A percentile compares a stretch with the other conserved stretches of the same genome.
phyloP scores from a whole-genome alignment of 2,888 invertebrate genomes.

The Eubasilissa splendida region DNA sequence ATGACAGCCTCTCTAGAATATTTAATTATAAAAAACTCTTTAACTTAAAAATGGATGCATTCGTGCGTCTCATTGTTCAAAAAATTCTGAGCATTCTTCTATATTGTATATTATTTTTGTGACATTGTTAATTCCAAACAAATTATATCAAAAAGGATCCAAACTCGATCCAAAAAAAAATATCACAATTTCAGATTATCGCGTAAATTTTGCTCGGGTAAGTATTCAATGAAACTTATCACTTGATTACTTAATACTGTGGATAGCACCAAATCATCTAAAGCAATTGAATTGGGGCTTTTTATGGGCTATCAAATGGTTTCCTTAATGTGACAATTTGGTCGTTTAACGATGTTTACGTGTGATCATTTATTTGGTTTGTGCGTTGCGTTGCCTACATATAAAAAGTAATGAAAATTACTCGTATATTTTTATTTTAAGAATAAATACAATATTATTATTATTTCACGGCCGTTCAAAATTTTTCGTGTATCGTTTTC shows the following conservation, averaged over 20 bases:
- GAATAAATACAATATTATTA: neutral
- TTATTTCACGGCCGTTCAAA: no score
- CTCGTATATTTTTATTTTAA: neutral
- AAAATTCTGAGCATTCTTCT: no score
- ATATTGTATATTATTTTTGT: no score
- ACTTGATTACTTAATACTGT: constrained; percentile 25
- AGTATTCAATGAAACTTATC: constrained; percentile 32
- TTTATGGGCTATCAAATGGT: constrained; percentile 46
- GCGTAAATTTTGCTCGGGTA: neutral
- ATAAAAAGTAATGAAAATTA: constrained; percentile 9
- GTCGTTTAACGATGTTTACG: constrained; percentile 38
- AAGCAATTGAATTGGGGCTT: constrained; percentile 46
- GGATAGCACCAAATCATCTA: constrained; percentile 45
- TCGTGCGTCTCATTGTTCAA: no score
- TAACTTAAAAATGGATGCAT: no score
- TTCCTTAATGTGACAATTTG: constrained; percentile 32
- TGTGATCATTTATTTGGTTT: constrained; percentile 42
- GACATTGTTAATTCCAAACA: no score
- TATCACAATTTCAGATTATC: neutral
- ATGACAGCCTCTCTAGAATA: no score
- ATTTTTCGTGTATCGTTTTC: no score
- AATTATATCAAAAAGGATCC: neutral
- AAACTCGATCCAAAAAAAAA: neutral
- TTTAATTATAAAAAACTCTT: no score
- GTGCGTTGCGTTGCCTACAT: neutral